A percentile compares a stretch with the other conserved stretches of the same genome.
These are phyloP conservation scores for Sapajus apella DNA, from an alignment of 2,113 vertebrate species.

Conservation along the genomic window DNA sequence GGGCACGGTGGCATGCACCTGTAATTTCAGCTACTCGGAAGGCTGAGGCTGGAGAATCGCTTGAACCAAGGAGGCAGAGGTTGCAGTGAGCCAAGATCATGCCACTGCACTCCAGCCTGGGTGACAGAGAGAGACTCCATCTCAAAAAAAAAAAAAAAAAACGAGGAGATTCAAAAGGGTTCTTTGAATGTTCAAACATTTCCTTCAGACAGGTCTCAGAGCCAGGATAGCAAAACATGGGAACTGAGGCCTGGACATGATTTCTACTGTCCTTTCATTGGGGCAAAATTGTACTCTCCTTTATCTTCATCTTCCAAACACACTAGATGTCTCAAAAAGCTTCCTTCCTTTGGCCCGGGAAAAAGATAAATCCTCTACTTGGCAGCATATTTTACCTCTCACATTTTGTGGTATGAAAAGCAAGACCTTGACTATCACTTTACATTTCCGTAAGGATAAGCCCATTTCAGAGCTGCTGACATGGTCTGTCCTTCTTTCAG, in stretches of 20 bases:
- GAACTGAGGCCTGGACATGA: slow-evolving; percentile 46
- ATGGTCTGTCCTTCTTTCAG: not conserved
- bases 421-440: slow-evolving; percentile 38
- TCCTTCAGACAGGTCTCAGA: slow-evolving; percentile 64
- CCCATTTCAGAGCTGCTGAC: not conserved
- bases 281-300: not conserved
- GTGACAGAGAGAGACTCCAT: too few species aligned
- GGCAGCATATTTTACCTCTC: not conserved
- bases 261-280: slow-evolving; percentile 42
- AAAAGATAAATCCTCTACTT: slow-evolving; percentile 68
- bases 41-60: too few species aligned
- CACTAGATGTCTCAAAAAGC: not conserved
- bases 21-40: too few species aligned
- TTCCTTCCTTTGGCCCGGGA: slow-evolving; percentile 79
- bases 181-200: not conserved
- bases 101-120: too few species aligned
- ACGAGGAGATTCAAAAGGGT: not conserved
- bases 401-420: slow-evolving; percentile 66
- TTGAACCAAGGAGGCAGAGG: too few species aligned
- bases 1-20: too few species aligned
- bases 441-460: slow-evolving; percentile 73
- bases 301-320: slow-evolving; percentile 72
- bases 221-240: slow-evolving; percentile 25
- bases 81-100: too few species aligned
- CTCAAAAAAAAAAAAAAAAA: too few species aligned